A percentile compares a stretch with the other conserved stretches of the same genome.
Conservation (phyloP, 2,113 vertebrate species). For the Genyomyrus donnyi region DNA sequence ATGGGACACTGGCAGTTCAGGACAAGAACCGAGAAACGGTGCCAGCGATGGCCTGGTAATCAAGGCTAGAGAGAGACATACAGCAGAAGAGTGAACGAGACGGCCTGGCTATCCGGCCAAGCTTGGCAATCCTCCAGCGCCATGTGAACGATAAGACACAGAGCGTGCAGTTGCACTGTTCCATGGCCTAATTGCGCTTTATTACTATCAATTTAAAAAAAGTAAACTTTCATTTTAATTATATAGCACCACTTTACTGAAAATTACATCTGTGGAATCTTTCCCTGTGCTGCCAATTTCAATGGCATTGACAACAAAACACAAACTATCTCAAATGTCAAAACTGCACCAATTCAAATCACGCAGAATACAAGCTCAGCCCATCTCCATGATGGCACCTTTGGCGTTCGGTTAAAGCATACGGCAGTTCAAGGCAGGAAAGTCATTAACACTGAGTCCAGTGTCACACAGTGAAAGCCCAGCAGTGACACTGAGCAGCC, state of each 20-base stretch:
- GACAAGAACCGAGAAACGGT: background rate
- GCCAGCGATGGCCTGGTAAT: background rate
- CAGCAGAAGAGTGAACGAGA: background rate
- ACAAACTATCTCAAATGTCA: background rate
- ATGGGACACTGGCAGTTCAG: background rate
- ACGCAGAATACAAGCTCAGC: background rate
- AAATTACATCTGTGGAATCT: background rate
- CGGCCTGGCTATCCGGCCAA: background rate
- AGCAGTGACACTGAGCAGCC: background rate
- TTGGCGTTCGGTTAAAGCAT: background rate
- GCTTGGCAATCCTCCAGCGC: background rate
- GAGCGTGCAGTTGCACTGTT: background rate
- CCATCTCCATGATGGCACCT: background rate
- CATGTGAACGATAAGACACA: background rate
- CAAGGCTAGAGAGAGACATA: background rate
- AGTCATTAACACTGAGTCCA: background rate
- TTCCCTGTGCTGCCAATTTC: background rate
- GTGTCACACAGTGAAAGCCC: background rate
- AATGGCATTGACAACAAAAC: background rate
- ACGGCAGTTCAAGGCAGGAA: background rate
- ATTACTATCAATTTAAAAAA: background rate
- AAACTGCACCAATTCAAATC: background rate
- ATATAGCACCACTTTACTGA: background rate
- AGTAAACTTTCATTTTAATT: background rate
- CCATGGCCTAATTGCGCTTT: background rate